phyloP scores from a whole-genome alignment of 2,888 invertebrate species.

The Molanna angustata region DNA sequence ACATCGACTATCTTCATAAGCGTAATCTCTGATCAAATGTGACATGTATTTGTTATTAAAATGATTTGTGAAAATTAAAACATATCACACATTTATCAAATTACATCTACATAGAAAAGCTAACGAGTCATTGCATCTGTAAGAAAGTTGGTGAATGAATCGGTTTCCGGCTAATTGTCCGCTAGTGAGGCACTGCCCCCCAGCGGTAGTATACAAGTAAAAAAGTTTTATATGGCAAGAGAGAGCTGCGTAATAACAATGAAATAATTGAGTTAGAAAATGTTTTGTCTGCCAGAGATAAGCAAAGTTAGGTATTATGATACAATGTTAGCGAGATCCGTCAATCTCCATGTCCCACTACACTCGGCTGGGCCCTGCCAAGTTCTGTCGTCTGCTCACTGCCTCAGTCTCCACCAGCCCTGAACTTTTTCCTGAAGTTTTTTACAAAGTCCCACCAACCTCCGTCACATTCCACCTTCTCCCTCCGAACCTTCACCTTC shows the following conservation, averaged over 20 bases:
- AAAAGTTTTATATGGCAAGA: slow-evolving; percentile 29
- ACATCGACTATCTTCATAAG: slow-evolving; percentile 15
- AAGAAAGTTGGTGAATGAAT: slow-evolving; percentile 15
- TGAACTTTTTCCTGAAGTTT: slow-evolving; percentile 87
- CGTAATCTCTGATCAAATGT: slow-evolving; percentile 14
- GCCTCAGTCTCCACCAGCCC: slow-evolving; percentile 85
- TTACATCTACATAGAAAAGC: slow-evolving; percentile 32
- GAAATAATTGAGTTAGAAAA: slow-evolving; percentile 24
- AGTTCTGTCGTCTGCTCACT: slow-evolving; percentile 39
- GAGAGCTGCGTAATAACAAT: slow-evolving; percentile 29
- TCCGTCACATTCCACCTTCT: slow-evolving; percentile 85
- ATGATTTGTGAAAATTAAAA: slow-evolving; percentile 24
- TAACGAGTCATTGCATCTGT: slow-evolving; percentile 20
- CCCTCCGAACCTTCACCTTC: slow-evolving; percentile 73
- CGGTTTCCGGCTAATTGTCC: background rate
- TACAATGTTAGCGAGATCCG: slow-evolving; percentile 8
- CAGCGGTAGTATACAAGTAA: slow-evolving; percentile 2
- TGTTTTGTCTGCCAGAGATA: slow-evolving; percentile 25
- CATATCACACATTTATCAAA: slow-evolving; percentile 31
- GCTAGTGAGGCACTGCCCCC: slow-evolving; percentile 17
- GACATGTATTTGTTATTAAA: slow-evolving; percentile 15
- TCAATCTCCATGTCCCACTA: slow-evolving; percentile 6
- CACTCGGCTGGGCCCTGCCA: slow-evolving; percentile 17
- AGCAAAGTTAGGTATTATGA: slow-evolving; percentile 26
- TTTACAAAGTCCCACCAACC: slow-evolving; percentile 86